A percentile compares a stretch with the other conserved stretches of the same genome.
Evolutionary conservation across 2,888 invertebrate genomes (phyloP).

Genomic region (Melieria picta): DNA sequence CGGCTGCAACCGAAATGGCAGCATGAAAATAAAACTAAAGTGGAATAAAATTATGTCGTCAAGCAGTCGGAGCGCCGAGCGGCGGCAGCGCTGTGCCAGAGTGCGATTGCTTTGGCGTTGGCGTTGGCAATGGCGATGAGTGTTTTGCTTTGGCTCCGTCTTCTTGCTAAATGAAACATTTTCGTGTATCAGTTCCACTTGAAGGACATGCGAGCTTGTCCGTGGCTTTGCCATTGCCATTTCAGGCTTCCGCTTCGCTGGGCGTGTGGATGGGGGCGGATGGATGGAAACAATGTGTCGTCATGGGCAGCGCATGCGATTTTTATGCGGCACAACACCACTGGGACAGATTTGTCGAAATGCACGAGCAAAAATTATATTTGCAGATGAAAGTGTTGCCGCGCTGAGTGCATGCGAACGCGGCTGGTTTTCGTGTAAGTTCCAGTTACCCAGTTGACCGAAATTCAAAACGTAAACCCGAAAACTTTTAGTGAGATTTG

Average conservation of each 20-base stretch:
- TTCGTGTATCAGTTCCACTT: conserved; percentile 7
- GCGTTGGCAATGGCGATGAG: not conserved
- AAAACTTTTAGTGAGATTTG: too few relatives aligned
- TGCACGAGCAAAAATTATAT: conserved; percentile 34
- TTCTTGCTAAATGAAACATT: conserved; percentile 21
- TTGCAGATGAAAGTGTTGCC: conserved; percentile 24
- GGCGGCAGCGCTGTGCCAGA: conserved; percentile 13
- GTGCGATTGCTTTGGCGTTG: not conserved
- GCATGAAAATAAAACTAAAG: conserved; percentile 35
- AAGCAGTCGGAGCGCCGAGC: conserved; percentile 27
- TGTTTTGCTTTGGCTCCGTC: not conserved
- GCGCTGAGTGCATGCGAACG: not conserved
- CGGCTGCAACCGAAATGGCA: not conserved
- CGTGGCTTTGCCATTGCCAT: conserved; percentile 1
- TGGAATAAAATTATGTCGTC: conserved; percentile 41
- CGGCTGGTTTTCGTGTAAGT: not conserved
- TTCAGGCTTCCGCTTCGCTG: not conserved
- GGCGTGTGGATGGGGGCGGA: not conserved
- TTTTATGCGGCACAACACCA: conserved; percentile 35
- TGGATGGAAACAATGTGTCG: not conserved
- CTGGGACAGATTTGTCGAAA: conserved; percentile 39
- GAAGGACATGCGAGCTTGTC: conserved; percentile 16
- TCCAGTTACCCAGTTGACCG: too few relatives aligned
- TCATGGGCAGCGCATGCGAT: conserved; percentile 19
- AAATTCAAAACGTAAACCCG: too few relatives aligned